phyloP scores from a whole-genome alignment of 1,140 invertebrate species.

The Drosophila elegans region DNA sequence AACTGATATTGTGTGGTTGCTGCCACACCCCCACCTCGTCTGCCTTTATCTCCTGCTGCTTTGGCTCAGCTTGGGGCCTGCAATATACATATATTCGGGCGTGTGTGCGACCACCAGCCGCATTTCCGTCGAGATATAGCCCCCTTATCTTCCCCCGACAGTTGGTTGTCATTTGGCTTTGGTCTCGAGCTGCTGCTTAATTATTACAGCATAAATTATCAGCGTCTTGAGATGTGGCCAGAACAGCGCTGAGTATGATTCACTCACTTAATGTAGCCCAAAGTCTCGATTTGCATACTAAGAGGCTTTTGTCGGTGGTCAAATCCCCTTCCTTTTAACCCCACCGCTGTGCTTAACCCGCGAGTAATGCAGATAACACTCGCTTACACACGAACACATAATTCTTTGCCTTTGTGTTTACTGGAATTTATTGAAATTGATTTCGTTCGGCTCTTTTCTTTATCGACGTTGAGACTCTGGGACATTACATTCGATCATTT shows the following conservation, averaged over 20 bases:
- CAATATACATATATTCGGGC: conserved; percentile 17
- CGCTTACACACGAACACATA: conserved; percentile 43
- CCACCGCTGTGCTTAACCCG: neutral
- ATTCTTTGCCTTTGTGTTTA: conserved; percentile 64
- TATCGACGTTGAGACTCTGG: conserved; percentile 46
- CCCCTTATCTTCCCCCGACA: conserved; percentile 40
- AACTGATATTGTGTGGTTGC: conserved; percentile 41
- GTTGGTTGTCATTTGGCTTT: conserved; percentile 62
- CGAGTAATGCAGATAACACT: conserved; percentile 53
- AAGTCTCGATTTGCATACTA: conserved; percentile 77
- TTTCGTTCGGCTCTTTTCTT: conserved; percentile 25
- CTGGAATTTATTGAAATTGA: conserved; percentile 58
- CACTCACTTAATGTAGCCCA: conserved; percentile 68
- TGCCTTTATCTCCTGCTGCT: conserved; percentile 21
- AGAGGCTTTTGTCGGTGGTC: conserved; percentile 70
- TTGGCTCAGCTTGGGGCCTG: conserved; percentile 34
- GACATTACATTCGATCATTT: conserved; percentile 61
- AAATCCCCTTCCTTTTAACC: conserved; percentile 4
- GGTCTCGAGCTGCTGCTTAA: conserved; percentile 60
- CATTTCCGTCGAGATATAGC: conserved; percentile 37
- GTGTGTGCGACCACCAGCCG: conserved; percentile 27
- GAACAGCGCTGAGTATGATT: conserved; percentile 54
- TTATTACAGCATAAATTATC: conserved; percentile 83
- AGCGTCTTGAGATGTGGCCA: conserved; percentile 66
- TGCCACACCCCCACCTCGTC: conserved; percentile 1